Base-by-base conservation (phyloP, 2,797 vertebrate species). In the Phaenicophaeus curvirostris region DNA sequence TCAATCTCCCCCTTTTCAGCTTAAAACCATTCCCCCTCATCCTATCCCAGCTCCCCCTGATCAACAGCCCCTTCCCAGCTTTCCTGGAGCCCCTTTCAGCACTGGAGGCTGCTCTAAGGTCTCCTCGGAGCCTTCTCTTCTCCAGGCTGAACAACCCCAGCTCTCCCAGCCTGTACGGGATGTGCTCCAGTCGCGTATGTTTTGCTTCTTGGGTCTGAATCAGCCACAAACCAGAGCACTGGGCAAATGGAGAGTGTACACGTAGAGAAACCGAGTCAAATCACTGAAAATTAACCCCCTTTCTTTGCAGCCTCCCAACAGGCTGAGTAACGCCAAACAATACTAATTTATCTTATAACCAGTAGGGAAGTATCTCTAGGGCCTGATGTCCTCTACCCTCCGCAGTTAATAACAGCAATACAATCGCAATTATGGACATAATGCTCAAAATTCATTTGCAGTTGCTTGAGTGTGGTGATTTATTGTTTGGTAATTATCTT, bases 401-500 rank as follows among this genome's bases (percentile, higher is more conserved):
- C 78, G 83, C 79, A 30, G 75, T 81, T 93, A 82, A 94, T 72
- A 89, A 72, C 58, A 69, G 1, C 2, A 5, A 91, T 74, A 67
- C 66, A 58, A 69, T 39, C 35, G 76, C 75, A 94, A 63, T 90
- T 87, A 93, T 8, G 62, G 90, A 13, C 4, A 92, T 83, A 95
- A 88, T 55, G 85, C 85, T 69, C 31, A 46, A 68, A 73, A 96
- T 93, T 92, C 93, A 89, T 95, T 96, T 92, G 80, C 85, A 74
- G 95, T 84, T 51, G 87, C 96, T 91, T 27, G 58, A 88, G 61
- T 37, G 80, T 24, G 94, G 77, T 89, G 96, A 97, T 95, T 96
- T 97, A 92, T 96, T 84, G 94, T 76, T 54, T 90, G 90, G 57
- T 94, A 96, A 97, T 97, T 96, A 95, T 58, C 95, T 93, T 88